These are phyloP conservation scores for Hyposoter didymator DNA, from an alignment of 2,888 invertebrate genomes.

Conservation along the genomic window DNA sequence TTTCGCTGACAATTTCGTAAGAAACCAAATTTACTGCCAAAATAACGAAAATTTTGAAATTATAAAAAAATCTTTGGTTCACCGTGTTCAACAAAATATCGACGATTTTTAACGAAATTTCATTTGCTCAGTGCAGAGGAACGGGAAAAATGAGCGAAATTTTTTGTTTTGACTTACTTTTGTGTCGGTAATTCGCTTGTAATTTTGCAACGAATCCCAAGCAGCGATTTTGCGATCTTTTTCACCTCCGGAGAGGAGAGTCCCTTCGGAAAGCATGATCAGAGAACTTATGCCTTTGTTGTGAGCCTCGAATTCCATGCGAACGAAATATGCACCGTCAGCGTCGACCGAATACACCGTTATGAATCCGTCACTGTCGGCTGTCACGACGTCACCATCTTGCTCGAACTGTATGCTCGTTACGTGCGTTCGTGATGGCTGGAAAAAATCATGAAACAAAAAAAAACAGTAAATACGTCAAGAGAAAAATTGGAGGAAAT, in stretches of 20 bases:
- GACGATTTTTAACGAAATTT: no score
- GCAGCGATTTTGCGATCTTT: slow-evolving; percentile 95
- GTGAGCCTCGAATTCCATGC: slow-evolving; percentile 95
- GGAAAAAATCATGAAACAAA: slow-evolving; percentile 69
- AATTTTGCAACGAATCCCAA: slow-evolving; percentile 96
- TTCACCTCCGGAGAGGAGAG: slow-evolving; percentile 95
- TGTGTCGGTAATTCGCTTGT: slow-evolving; percentile 94
- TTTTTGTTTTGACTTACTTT: slow-evolving; percentile 87
- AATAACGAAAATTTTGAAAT: no score
- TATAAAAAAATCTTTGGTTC: no score
- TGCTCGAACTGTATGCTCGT: slow-evolving; percentile 96
- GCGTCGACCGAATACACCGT: slow-evolving; percentile 96
- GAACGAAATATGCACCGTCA: slow-evolving; percentile 94
- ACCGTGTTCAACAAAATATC: no score
- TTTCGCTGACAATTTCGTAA: no score
- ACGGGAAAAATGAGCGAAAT: neutral
- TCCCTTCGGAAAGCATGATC: slow-evolving; percentile 95
- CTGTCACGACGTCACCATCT: slow-evolving; percentile 96
- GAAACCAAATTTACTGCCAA: no score
- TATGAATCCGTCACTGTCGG: slow-evolving; percentile 96
- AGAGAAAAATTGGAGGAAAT: neutral
- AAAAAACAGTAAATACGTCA: no score
- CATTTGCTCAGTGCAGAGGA: no score
- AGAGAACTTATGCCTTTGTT: slow-evolving; percentile 94
- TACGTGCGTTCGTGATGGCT: slow-evolving; percentile 93